A percentile compares a stretch with the other conserved stretches of the same genome.
phyloP scores from a whole-genome alignment of 2,888 invertebrate genomes.

The Tachystola acroxantha region DNA sequence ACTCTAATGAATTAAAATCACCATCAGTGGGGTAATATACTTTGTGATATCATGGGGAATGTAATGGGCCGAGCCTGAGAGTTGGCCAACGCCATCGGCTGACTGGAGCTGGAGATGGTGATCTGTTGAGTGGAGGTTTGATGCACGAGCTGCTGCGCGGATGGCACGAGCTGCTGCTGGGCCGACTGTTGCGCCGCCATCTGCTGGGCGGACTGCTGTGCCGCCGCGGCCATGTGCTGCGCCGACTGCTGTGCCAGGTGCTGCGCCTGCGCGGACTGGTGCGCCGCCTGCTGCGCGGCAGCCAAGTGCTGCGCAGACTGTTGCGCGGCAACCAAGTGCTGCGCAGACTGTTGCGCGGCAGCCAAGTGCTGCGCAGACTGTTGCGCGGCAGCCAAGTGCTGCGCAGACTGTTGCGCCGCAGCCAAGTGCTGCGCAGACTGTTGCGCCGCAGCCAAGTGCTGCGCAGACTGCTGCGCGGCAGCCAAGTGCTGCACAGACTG shows the following conservation, averaged over 20 bases:
- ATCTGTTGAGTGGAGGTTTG: slow-evolving; percentile 71
- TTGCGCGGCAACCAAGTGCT: slow-evolving; percentile 38
- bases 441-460: slow-evolving; percentile 58
- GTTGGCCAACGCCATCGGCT: slow-evolving; percentile 64
- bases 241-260: slow-evolving; percentile 51
- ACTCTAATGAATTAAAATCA: neutral
- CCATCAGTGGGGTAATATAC: slow-evolving; percentile 65
- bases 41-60: slow-evolving; percentile 72
- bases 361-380: slow-evolving; percentile 44
- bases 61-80: slow-evolving; percentile 67
- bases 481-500: slow-evolving; percentile 61
- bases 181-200: slow-evolving; percentile 60
- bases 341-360: slow-evolving; percentile 46
- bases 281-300: slow-evolving; percentile 24
- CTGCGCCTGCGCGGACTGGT: slow-evolving; percentile 38
- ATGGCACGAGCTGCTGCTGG: slow-evolving; percentile 61
- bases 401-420: slow-evolving; percentile 41
- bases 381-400: slow-evolving; percentile 28
- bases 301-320: slow-evolving; percentile 49
- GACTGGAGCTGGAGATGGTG: slow-evolving; percentile 68
- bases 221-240: slow-evolving; percentile 45
- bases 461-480: slow-evolving; percentile 62
- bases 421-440: slow-evolving; percentile 60
- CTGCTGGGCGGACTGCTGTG: slow-evolving; percentile 59
- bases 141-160: slow-evolving; percentile 61